Evolutionary conservation across 2,113 vertebrate genomes (phyloP), one percentile per base, ranked within the genome.

Genomic region (Notarius lentiginosus): DNA sequence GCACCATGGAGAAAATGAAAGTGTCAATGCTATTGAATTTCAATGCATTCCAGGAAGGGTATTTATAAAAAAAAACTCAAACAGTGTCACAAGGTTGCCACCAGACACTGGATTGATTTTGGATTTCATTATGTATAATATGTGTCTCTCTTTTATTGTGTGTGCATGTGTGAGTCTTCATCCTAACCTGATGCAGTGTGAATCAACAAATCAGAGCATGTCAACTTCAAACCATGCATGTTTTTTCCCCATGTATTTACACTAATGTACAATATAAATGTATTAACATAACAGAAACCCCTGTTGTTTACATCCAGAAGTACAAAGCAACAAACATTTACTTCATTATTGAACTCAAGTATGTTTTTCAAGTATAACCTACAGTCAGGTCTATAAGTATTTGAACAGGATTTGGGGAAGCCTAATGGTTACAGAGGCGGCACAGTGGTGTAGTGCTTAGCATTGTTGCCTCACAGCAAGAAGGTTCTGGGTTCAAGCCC

Each of bases 21-120:
- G 77, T 84, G 84, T 94, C 94, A 91, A 91, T 93, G 92, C 55
- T 91, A 95, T 94, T 92, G 94, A 92, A 94, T 94, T 94, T 91
- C 92, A 77, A 90, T 93, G 91, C 90, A 87, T 89, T 91, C 88
- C 88, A 75, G 88, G 89, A 91, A 47, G 58, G 81, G 84, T 41
- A 41, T 41, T 41, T 34, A 34, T 34, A 41, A 41, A 41, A 41
- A 41, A 41, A 41, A 41, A 34, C 30, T 80, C 18, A 49, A 68
- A 27, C 75, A 73, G 87, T 88, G 86, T 88, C 90, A 90, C 76
- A 63, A 51, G 86, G 84, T 87, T 83, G 84, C 82, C 86, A 89
- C 11, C 55, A 84, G 82, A 88, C 84, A 88, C 49, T 66, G 10
- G 70, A 90, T 88, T 89, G 88, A 89, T 89, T 90, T 86, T 89